These are phyloP conservation scores for Sebastolobus alascanus DNA, from an alignment of 2,797 vertebrate species.

Conservation along the genomic window DNA sequence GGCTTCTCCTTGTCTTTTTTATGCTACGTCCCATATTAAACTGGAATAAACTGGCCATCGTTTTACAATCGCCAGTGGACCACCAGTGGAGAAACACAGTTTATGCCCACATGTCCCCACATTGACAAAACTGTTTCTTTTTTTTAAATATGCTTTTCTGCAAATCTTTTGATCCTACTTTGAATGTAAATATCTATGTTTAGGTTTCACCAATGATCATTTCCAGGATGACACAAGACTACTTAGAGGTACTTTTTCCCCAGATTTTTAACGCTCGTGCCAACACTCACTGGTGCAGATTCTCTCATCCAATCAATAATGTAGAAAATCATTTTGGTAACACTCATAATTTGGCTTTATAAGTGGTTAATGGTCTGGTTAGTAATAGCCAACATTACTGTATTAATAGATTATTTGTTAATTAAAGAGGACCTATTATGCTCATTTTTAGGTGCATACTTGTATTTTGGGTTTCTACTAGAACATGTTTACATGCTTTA, in stretches of 20 bases:
- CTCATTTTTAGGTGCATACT: too few relatives aligned
- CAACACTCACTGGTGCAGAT: conserved; percentile 45
- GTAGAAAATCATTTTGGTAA: background rate
- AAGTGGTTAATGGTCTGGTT: background rate
- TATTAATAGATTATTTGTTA: background rate
- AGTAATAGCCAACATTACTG: background rate
- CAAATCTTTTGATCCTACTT: conserved; percentile 67
- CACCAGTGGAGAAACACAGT: conserved; percentile 59
- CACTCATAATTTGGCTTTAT: background rate
- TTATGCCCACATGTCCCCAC: conserved; percentile 70
- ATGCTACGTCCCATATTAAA: conserved; percentile 84
- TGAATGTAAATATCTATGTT: conserved; percentile 88
- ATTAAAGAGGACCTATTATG: background rate
- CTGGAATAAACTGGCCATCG: conserved; percentile 78
- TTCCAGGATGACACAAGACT: conserved; percentile 90
- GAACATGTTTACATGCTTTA: too few relatives aligned
- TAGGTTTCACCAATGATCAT: conserved; percentile 90
- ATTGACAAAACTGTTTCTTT: conserved; percentile 51
- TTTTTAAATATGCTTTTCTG: conserved; percentile 62
- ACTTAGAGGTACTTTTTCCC: conserved; percentile 86
- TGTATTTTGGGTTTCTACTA: too few relatives aligned
- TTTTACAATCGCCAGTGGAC: conserved; percentile 42
- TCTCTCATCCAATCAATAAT: conserved; percentile 12
- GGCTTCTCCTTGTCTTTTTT: conserved; percentile 64
- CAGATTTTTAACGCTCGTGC: conserved; percentile 64